A percentile compares a stretch with the other conserved stretches of the same genome.
These are phyloP conservation scores for Metopia argyrocephala DNA, from an alignment of 2,888 invertebrate genomes.

Conservation along the genomic window DNA sequence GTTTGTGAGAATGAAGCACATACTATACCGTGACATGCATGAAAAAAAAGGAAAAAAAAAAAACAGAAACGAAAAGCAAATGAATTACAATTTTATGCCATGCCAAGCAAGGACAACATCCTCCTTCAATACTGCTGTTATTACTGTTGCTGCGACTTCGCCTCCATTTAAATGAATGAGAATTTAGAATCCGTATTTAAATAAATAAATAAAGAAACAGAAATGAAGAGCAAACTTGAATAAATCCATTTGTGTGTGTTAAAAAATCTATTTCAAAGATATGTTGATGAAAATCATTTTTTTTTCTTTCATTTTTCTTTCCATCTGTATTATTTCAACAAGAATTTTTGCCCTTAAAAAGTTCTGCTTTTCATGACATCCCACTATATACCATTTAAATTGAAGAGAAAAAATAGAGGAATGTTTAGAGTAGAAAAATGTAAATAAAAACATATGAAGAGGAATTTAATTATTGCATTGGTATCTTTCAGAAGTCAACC, in stretches of 20 bases:
- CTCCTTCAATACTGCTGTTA: background rate
- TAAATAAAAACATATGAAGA: constrained; percentile 11
- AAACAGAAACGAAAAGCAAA: background rate
- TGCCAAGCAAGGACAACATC: constrained; percentile 38
- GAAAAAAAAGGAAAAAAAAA: constrained; percentile 2
- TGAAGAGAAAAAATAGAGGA: background rate
- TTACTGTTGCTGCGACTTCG: background rate
- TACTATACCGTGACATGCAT: background rate
- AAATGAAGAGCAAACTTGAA: constrained; percentile 26
- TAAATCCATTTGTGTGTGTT: constrained; percentile 49
- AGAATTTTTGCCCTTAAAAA: background rate
- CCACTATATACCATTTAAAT: constrained; percentile 29
- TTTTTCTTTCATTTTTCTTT: constrained; percentile 2
- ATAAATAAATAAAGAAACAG: constrained; percentile 34
- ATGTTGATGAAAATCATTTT: background rate
- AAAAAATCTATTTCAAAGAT: constrained; percentile 21
- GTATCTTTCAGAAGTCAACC: constrained; percentile 10
- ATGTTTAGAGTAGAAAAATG: background rate
- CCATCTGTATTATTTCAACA: background rate
- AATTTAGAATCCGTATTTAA: constrained; percentile 38
- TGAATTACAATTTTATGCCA: constrained; percentile 1
- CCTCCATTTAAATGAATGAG: constrained; percentile 23
- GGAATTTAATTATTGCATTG: constrained; percentile 35
- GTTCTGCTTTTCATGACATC: constrained; percentile 35
- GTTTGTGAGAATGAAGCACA: background rate